Evolutionary conservation across 1,140 invertebrate species (phyloP), one percentile per base, ranked within the genome.

Genomic region (Drosophila kohkoa): DNA sequence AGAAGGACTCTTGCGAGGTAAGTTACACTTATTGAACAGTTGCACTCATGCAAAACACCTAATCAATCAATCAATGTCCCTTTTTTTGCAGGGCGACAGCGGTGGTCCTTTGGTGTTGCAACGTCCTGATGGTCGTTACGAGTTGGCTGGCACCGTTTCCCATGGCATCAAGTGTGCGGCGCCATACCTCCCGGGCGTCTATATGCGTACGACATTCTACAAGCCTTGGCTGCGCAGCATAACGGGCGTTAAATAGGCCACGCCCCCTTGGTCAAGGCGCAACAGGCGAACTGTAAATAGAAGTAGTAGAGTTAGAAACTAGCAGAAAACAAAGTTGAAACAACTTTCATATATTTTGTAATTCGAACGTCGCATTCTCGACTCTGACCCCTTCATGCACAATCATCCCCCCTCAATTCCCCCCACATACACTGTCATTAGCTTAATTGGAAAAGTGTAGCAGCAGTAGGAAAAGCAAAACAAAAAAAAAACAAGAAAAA

Each of bases 121-220:
- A 90, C 93, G 96, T 66, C 93, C 95, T 0, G 96, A 98, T 81
- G 97, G 97, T 11, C 95, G 96, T 65, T 99, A 98, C 95, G 95
- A 97, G 66, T 93, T 99, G 3, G 97, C 97, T 1, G 98, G 98
- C 8, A 98, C 98, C 0, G 98, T 99, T 0, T 99, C 98, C 4
- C 98, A 99, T 93, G 98, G 98, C 10, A 98, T 98, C 73, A 98
- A 97, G 87, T 99, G 98, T 90, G 98, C 97, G 1, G 96, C 97
- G 30, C 97, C 97, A 0, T 98, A 97, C 90, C 92, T 98, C 58
- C 97, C 97, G 0, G 97, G 97, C 32, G 97, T 98, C 1, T 98
- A 98, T 91, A 98, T 98, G 97, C 94, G 97, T 69, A 98, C 97
- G 60, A 97, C 96, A 0, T 98, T 94, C 89, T 98, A 98, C 93